Conservation (phyloP, 2,113 vertebrate species). For the Nymphicus hollandicus region DNA sequence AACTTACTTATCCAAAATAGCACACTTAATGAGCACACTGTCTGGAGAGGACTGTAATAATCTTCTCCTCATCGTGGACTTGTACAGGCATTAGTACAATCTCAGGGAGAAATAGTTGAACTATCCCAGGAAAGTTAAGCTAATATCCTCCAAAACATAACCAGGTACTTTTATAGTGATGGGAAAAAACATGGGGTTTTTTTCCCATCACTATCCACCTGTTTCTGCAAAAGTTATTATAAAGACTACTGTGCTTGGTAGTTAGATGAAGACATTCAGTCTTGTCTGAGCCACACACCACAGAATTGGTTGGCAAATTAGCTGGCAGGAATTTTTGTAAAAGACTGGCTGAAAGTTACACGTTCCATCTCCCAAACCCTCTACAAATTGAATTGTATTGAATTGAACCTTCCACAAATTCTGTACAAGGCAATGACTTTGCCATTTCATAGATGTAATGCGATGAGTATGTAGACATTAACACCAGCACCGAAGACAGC, state of each 20-base stretch:
- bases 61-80: neutral
- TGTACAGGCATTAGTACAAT: neutral
- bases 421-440: neutral
- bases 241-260: neutral
- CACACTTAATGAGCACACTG: conserved; percentile 51
- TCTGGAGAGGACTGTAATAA: conserved; percentile 59
- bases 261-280: neutral
- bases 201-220: neutral
- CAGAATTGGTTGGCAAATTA: neutral
- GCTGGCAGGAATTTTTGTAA: neutral
- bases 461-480: accelerated
- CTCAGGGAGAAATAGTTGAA: neutral
- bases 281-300: neutral
- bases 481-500: neutral
- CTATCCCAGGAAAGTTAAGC: conserved; percentile 23
- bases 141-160: neutral
- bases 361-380: neutral
- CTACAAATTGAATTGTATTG: neutral
- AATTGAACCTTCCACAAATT: neutral
- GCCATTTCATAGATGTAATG: neutral
- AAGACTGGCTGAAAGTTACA: neutral
- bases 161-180: neutral
- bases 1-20: conserved; percentile 61
- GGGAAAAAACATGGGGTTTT: too few relatives aligned
- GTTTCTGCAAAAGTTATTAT: neutral